Evolutionary conservation across 2,797 vertebrate species (phyloP).

Genomic region (Gambusia yucatana): DNA sequence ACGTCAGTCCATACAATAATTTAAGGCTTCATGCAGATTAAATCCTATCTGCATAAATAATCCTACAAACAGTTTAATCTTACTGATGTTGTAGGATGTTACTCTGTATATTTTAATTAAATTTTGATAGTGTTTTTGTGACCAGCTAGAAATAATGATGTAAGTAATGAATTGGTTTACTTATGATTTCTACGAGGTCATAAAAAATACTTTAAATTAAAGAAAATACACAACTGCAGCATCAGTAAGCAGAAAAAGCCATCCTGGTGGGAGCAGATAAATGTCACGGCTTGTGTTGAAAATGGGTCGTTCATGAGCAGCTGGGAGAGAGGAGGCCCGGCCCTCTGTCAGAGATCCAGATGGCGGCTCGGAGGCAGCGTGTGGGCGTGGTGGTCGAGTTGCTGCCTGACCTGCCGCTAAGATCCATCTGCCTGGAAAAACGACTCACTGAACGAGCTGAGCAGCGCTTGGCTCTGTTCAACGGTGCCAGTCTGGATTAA

Average conservation of each 20-base stretch:
- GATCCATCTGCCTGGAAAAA: conserved; percentile 63
- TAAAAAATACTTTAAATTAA: background rate
- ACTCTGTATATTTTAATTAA: no score
- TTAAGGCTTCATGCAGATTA: background rate
- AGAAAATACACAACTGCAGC: background rate
- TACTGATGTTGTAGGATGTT: no score
- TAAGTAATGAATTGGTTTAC: no score
- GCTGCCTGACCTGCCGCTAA: conserved; percentile 42
- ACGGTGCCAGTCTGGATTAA: conserved; percentile 28
- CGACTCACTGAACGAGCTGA: conserved; percentile 32
- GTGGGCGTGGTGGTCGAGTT: conserved; percentile 30
- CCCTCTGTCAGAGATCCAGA: conserved; percentile 28
- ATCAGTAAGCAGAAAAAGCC: conserved; percentile 1
- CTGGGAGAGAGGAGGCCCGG: conserved; percentile 30
- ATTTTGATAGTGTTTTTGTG: no score
- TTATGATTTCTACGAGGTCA: background rate
- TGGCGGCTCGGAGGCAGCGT: conserved; percentile 58
- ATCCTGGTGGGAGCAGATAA: conserved; percentile 13
- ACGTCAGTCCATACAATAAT: background rate
- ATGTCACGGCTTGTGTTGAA: conserved; percentile 22
- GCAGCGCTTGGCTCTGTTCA: conserved; percentile 11
- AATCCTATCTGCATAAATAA: background rate
- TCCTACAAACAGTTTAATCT: background rate
- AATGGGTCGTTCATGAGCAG: conserved; percentile 20
- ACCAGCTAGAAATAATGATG: no score